Evolutionary conservation across 2,113 vertebrate species (phyloP).

Genomic region (Rhagologus leucostigma): DNA sequence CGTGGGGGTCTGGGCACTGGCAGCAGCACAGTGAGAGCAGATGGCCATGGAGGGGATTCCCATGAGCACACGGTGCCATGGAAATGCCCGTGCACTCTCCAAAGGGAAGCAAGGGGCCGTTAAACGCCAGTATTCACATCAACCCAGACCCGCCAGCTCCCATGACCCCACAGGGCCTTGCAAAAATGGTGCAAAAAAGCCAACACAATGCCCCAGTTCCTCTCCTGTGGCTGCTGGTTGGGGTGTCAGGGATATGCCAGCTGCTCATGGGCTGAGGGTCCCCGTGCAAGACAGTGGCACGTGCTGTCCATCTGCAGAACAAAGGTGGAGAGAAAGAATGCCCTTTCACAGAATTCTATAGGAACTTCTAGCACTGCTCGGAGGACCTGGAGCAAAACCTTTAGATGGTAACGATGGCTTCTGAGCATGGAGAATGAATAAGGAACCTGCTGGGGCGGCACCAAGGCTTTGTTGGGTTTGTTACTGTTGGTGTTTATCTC

Average conservation of each 20-base stretch:
- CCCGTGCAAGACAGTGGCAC: rapidly evolving
- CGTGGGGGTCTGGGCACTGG: background rate
- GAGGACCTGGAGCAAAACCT: background rate
- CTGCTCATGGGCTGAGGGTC: background rate
- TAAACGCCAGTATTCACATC: rapidly evolving
- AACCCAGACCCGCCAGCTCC: no score
- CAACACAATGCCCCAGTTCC: background rate
- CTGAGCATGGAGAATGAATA: background rate
- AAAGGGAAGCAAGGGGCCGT: no score
- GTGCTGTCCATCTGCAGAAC: background rate
- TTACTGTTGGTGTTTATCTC: no score
- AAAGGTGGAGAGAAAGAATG: background rate
- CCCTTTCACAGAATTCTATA: background rate
- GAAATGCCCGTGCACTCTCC: background rate
- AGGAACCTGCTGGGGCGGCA: background rate
- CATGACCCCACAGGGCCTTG: background rate
- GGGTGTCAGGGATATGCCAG: background rate
- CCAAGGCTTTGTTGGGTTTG: background rate
- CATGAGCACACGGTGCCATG: no score
- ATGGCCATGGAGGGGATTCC: background rate
- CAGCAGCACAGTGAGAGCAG: background rate
- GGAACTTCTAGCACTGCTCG: background rate
- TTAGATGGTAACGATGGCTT: background rate
- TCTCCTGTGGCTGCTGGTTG: background rate
- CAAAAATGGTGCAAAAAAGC: no score